Conservation (phyloP, 1,140 invertebrate species). For the Panonychus citri region DNA sequence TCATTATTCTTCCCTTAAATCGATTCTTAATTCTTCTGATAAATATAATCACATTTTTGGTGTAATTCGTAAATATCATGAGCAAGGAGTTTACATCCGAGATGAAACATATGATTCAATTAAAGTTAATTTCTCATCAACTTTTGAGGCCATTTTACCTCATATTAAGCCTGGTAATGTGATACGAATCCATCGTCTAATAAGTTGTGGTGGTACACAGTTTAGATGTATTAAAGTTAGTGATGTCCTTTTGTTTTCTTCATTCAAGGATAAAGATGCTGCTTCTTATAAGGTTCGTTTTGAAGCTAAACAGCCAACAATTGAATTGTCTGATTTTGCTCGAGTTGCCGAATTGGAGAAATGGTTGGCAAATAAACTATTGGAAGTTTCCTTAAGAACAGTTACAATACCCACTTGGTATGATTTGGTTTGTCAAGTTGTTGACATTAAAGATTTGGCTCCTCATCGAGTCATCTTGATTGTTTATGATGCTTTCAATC, state of each 20-base stretch:
- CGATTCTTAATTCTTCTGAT: not conserved
- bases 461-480: not conserved
- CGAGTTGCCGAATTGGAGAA: not conserved
- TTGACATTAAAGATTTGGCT: not conserved
- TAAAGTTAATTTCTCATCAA: not conserved
- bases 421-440: not conserved
- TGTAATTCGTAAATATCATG: not conserved
- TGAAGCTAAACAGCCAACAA: not conserved
- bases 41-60: not conserved
- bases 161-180: not conserved
- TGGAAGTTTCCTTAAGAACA: not conserved
- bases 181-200: not conserved
- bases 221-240: not conserved
- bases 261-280: not conserved
- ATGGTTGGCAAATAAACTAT: not conserved
- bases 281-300: not conserved
- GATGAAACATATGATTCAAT: not conserved
- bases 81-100: not conserved
- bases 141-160: not conserved
- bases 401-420: not conserved
- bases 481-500: not conserved
- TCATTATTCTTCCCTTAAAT: not conserved
- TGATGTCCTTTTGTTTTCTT: not conserved
- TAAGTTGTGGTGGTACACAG: not conserved
- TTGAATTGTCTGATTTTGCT: not conserved